A percentile compares a stretch with the other conserved stretches of the same genome.
These are phyloP conservation scores for Stigmatopora nigra DNA, from an alignment of 2,113 vertebrate species.

Conservation along the genomic window DNA sequence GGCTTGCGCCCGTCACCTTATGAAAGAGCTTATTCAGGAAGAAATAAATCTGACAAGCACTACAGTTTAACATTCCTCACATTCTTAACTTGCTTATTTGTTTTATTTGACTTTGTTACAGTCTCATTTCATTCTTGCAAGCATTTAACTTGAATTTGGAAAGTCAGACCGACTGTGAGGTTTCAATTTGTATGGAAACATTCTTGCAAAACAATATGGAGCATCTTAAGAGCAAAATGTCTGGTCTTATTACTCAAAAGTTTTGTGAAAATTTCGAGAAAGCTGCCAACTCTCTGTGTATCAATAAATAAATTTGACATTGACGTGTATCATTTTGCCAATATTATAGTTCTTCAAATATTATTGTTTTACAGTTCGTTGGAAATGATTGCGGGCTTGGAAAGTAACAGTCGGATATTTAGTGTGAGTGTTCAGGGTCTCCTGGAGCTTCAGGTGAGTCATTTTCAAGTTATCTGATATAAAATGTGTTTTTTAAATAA, in stretches of 20 bases:
- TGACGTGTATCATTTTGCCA: neutral
- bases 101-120: constrained; percentile 16
- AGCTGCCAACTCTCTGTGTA: constrained; percentile 6
- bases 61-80: constrained; percentile 19
- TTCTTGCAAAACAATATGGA: constrained; percentile 47
- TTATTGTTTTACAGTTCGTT: constrained; percentile 72
- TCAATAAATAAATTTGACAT: neutral
- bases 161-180: neutral
- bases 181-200: constrained; percentile 61
- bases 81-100: constrained; percentile 22
- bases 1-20: too few relatives aligned
- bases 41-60: neutral
- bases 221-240: neutral
- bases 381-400: constrained; percentile 87
- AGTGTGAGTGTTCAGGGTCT: constrained; percentile 83
- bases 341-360: neutral
- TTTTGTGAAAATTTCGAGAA: too few relatives aligned
- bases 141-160: constrained; percentile 38
- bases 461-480: neutral
- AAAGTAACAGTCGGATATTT: constrained; percentile 88
- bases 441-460: constrained; percentile 88
- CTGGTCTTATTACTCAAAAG: neutral
- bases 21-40: neutral
- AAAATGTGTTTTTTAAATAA: neutral
- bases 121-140: constrained; percentile 56